Conservation (phyloP, 2,888 invertebrate species). For the Ryuthela nishihirai region DNA sequence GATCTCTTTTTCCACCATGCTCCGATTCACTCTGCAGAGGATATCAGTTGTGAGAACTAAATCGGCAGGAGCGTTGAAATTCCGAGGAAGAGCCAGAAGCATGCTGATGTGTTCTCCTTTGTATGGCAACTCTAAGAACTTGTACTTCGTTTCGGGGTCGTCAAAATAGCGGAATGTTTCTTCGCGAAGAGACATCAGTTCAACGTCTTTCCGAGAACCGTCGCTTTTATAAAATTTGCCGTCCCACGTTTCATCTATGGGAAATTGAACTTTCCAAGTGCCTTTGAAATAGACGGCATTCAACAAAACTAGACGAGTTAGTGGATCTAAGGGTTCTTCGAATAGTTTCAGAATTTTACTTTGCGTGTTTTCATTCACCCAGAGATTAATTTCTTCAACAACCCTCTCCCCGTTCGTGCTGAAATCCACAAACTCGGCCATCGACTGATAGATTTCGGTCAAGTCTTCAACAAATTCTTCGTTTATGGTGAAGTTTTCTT, state of each 20-base stretch:
- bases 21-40: constrained; percentile 6
- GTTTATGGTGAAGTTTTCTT: constrained; percentile 6
- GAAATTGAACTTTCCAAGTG: constrained; percentile 69
- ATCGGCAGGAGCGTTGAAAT: background rate
- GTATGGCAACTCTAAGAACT: constrained; percentile 33
- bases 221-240: constrained; percentile 17
- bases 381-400: constrained; percentile 17
- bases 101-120: constrained; percentile 21
- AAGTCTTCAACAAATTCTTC: constrained; percentile 5
- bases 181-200: too few species aligned
- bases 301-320: constrained; percentile 67
- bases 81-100: constrained; percentile 32
- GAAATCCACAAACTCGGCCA: constrained; percentile 15
- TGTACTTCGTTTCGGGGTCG: constrained; percentile 8
- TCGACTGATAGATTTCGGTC: constrained; percentile 4
- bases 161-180: constrained; percentile 9
- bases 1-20: background rate
- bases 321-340: constrained; percentile 51
- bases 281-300: constrained; percentile 87
- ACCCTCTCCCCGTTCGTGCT: constrained; percentile 1
- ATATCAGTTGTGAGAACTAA: constrained; percentile 5
- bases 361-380: constrained; percentile 19
- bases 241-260: constrained; percentile 47
- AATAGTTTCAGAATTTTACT: constrained; percentile 13
- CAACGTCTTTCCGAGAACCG: background rate